Conservation (phyloP, 1,140 invertebrate species). For the Macrobrachium nipponense region DNA sequence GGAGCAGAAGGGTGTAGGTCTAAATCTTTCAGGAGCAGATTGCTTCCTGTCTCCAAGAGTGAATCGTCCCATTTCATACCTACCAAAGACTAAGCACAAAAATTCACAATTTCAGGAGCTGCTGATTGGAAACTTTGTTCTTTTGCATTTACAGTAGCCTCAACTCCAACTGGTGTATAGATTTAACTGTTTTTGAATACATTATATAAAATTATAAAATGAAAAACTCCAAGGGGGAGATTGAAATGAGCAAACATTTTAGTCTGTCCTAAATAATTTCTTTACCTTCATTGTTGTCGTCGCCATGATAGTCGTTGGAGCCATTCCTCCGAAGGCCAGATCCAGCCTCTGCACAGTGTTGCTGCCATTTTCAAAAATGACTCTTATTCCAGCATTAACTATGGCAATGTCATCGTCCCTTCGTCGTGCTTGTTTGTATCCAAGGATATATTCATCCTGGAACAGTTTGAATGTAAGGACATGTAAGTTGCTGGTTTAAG, state of each 20-base stretch:
- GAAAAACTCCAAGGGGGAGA: not conserved
- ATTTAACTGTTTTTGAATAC: too few relatives aligned
- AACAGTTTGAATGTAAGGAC: not conserved
- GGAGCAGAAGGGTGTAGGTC: constrained; percentile 82
- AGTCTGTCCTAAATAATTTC: not conserved
- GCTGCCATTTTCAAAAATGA: constrained; percentile 66
- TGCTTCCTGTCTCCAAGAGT: constrained; percentile 76
- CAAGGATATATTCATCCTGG: constrained; percentile 80
- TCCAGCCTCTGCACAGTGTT: constrained; percentile 11
- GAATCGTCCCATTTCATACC: constrained; percentile 77
- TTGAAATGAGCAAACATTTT: constrained; percentile 12
- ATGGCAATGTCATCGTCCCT: constrained; percentile 96
- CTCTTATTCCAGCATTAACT: constrained; percentile 86
- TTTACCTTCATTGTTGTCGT: constrained; percentile 74
- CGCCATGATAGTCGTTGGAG: constrained; percentile 85
- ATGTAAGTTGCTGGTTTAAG: not conserved
- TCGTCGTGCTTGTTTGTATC: constrained; percentile 92
- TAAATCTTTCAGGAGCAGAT: constrained; percentile 79
- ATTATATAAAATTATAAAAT: too few relatives aligned
- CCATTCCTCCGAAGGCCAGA: constrained; percentile 89
- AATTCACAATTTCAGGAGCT: not conserved
- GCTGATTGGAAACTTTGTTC: constrained; percentile 13
- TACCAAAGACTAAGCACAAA: constrained; percentile 16
- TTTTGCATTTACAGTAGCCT: not conserved
- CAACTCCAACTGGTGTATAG: too few relatives aligned